Evolutionary conservation across 2,113 vertebrate genomes (phyloP).

Genomic region (Anser brachyrhynchus): DNA sequence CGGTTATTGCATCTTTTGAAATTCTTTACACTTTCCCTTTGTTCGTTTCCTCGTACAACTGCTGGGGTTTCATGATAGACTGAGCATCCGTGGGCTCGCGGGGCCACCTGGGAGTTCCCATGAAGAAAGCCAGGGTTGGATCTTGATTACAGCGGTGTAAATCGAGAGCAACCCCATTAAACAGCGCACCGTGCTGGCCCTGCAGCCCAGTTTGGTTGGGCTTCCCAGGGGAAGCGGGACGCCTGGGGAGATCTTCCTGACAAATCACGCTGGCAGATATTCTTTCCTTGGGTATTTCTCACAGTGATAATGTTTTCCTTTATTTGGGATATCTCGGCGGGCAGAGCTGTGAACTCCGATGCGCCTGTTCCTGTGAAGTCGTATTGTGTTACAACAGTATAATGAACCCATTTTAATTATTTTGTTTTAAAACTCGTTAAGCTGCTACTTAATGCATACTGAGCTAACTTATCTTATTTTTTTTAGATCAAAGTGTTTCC

Average conservation of each 20-base stretch:
- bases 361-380: accelerated
- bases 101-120: background rate
- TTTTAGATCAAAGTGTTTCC: conserved; percentile 13
- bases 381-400: background rate
- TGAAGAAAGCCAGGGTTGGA: background rate
- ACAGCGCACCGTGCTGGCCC: accelerated
- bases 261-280: background rate
- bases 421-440: conserved; percentile 47
- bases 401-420: background rate
- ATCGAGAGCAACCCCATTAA: background rate
- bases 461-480: background rate
- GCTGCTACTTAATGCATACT: background rate
- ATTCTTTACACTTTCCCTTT: background rate
- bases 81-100: background rate
- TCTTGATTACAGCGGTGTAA: accelerated
- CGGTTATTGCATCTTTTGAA: conserved; percentile 8
- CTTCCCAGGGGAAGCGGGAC: accelerated
- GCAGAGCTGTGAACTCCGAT: background rate
- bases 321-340: accelerated
- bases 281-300: background rate
- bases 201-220: accelerated
- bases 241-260: background rate
- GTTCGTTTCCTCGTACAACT: background rate
- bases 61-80: background rate
- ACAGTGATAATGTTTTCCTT: accelerated